Base-by-base conservation (phyloP, 1,140 invertebrate species). In the Reticulitermes speratus region DNA sequence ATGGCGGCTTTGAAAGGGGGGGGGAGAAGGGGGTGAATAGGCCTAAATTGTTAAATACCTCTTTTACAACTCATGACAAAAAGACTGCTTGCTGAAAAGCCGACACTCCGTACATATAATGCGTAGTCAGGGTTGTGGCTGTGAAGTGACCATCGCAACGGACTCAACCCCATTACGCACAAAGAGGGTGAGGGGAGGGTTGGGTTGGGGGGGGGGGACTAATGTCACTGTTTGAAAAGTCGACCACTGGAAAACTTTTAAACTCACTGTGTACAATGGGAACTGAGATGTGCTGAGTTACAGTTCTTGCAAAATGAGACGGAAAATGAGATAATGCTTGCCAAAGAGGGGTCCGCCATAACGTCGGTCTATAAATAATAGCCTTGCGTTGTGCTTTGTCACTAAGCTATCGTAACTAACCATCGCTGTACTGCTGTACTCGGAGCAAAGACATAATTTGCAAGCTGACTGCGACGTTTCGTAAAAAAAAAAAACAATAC, bases 241-340 rank as follows among this genome's bases (percentile, higher is more conserved):
- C 65, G 65, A 75, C 65, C 65, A 75, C 65, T 75, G 65, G n/a
- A 75, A 75, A 75, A 75, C 65, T 30, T 75, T 30, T 75, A 25
- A 59, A 75, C 65, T 30, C n/a, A 6, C 0, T 5, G 19, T 21
- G 52, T 55, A 55, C 52, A 21, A 55, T 55, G 52, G 14, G 19
- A 55, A 55, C 5, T 55, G 52, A 19, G 5, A 55, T 19, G 52
- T 55, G 19, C 16, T 5, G 14, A 21, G 1, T 55, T 55, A 2
- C 19, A 55, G 5, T 55, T 55, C 52, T 55, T 55, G 52, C 52
- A 55, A 55, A 55, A 55, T 21, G 65, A 75, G 9, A 11, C 65
- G n/a, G 7, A 75, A 11, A 75, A 75, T 75, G 65, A 75, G 65
- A 75, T 30, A 75, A 6, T 6, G 7, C 25, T 30, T 0, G 65